Conservation (phyloP, 2,113 vertebrate genomes). For the Cinclus mexicanus region DNA sequence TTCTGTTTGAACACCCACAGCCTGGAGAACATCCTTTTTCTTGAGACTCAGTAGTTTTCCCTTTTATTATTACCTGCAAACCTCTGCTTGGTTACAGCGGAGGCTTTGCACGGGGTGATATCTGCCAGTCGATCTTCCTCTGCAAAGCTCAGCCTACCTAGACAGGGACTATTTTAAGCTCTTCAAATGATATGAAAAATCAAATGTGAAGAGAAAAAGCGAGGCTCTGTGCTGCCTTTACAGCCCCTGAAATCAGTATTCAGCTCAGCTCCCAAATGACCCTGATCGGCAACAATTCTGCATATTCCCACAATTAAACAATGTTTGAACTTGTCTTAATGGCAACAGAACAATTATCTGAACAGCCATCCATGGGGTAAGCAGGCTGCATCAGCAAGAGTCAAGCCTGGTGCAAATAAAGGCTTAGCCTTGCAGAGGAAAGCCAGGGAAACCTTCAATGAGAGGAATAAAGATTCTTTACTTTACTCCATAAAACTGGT, state of each 20-base stretch:
- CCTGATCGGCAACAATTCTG: not conserved
- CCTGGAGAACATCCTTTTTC: conserved; percentile 16
- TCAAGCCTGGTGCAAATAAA: conserved; percentile 22
- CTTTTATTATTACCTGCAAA: not conserved
- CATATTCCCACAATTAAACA: conserved; percentile 40
- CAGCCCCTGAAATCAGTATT: not conserved
- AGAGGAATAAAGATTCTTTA: not conserved
- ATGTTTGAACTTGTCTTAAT: conserved; percentile 22
- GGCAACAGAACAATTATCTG: conserved; percentile 24
- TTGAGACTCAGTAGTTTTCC: not conserved
- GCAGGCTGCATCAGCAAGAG: not conserved
- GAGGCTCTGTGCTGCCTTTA: not conserved
- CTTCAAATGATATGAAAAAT: not conserved
- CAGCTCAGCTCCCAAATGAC: not conserved
- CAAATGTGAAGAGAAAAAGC: not conserved
- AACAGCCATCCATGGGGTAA: not conserved
- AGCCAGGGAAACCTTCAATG: not conserved
- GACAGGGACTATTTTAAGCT: conserved; percentile 27
- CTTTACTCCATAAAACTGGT: not conserved
- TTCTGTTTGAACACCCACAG: conserved; percentile 55
- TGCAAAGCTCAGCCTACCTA: not conserved
- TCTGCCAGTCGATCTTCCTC: conserved; percentile 27
- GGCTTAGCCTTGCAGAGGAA: not conserved
- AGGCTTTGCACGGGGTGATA: not conserved
- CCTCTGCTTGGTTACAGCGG: not conserved